Base-by-base conservation (phyloP, 2,888 invertebrate genomes). In the Apoda limacodes region DNA sequence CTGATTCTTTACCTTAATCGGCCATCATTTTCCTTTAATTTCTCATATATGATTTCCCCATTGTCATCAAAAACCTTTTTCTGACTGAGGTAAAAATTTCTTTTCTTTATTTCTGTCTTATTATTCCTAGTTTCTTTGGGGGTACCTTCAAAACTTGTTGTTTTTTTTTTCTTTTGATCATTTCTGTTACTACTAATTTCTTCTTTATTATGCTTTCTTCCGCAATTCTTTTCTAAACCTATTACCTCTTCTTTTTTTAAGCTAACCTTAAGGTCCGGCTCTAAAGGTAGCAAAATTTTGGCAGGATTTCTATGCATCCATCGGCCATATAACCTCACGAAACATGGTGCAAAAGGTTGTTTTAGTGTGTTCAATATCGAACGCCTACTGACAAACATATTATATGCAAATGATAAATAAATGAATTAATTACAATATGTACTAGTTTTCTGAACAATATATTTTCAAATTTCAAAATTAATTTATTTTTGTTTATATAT, bases 11-110 rank as follows among this genome's bases (percentile, higher is more conserved):
- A 85, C 82, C 81, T 82, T 26, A 89, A 56, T 40, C 80, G 53
- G 1, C 82, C 66, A 69, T 88, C 88, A 53, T 85, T 84, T 28
- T 85, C 74, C 25, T 82, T 75, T 32, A 88, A 65, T 55, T 87
- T 88, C 27, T 82, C 83, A 55, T 83, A 88, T 33, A 85, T 68
- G 31, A 85, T 62, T 45, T 83, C 80, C 32, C 82, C 81, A 34
- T 80, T 68, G 34, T 76, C 64, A 58, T 83, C 74, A 52, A 85
- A 81, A 2, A 82, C 69, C 47, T 82, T 82, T 45, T 70, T 50
- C 45, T 75, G 59, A 29, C 56, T 60, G 3, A 67, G 47, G 53
- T 62, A 63, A 45, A 69, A 63, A 30, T 62, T 61, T 29, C 53
- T 56, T 40, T 67, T 66, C 35, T 62, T 60, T 13, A 62, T 30